These are phyloP conservation scores for Teinopalpus imperialis DNA, from an alignment of 2,888 invertebrate genomes.

Conservation along the genomic window DNA sequence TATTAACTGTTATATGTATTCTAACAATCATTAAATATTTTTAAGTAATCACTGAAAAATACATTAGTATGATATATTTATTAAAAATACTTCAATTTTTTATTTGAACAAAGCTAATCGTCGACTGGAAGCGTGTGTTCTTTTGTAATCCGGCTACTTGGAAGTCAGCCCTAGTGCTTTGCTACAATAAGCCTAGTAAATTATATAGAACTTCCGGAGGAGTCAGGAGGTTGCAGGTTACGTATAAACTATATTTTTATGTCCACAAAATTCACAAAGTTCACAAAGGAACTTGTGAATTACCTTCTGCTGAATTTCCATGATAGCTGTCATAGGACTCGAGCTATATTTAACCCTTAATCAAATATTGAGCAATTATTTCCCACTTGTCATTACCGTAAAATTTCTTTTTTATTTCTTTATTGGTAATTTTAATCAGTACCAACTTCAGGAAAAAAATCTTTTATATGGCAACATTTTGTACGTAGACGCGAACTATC, in stretches of 20 bases:
- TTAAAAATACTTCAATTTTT: background rate
- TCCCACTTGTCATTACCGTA: slow-evolving; percentile 19
- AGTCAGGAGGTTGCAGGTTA: too few relatives aligned
- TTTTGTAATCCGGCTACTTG: slow-evolving; percentile 99
- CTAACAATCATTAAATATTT: too few relatives aligned
- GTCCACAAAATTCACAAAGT: too few relatives aligned
- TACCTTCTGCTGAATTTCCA: too few relatives aligned
- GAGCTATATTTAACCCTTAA: slow-evolving; percentile 10
- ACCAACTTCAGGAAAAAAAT: slow-evolving; percentile 8
- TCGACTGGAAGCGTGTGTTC: slow-evolving; percentile 97
- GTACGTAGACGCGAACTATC: slow-evolving; percentile 11
- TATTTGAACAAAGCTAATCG: too few relatives aligned
- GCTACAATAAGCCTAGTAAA: slow-evolving; percentile 98
- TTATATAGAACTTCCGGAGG: slow-evolving; percentile 97
- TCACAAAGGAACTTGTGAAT: too few relatives aligned
- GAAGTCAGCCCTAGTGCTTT: slow-evolving; percentile 85
- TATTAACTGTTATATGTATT: too few relatives aligned
- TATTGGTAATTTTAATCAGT: slow-evolving; percentile 16
- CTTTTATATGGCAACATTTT: slow-evolving; percentile 14
- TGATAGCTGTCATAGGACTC: too few relatives aligned
- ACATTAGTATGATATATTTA: too few relatives aligned
- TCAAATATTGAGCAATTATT: slow-evolving; percentile 18
- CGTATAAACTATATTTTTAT: too few relatives aligned
- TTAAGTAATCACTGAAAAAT: too few relatives aligned
- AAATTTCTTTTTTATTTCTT: slow-evolving; percentile 19